A percentile compares a stretch with the other conserved stretches of the same genome.
These are phyloP conservation scores for Galeopsomyia nigrocyanea DNA, from an alignment of 2,888 invertebrate genomes.

Conservation along the genomic window DNA sequence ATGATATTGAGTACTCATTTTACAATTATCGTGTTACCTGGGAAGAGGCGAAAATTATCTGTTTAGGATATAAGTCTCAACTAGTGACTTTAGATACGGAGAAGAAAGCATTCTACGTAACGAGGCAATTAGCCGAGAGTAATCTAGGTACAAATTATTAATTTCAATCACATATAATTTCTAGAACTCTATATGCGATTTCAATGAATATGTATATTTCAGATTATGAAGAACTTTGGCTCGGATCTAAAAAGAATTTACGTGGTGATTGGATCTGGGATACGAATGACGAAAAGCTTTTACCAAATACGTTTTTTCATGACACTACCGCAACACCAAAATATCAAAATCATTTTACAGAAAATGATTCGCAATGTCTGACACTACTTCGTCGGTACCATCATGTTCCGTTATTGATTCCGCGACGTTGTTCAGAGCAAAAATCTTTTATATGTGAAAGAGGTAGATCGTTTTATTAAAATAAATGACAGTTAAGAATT, in stretches of 20 bases:
- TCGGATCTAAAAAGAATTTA: constrained; percentile 48
- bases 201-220: neutral
- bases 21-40: constrained; percentile 52
- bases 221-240: constrained; percentile 51
- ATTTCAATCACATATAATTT: neutral
- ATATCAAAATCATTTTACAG: constrained; percentile 1
- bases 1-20: constrained; percentile 50
- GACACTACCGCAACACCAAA: neutral
- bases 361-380: constrained; percentile 44
- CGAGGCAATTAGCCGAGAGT: constrained; percentile 9
- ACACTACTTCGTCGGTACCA: constrained; percentile 48
- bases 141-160: constrained; percentile 18
- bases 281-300: constrained; percentile 29
- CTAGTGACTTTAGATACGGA: constrained; percentile 51
- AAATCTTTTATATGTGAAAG: constrained; percentile 44
- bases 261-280: constrained; percentile 48
- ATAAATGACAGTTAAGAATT: neutral
- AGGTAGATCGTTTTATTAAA: constrained; percentile 20
- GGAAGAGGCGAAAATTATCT: constrained; percentile 52
- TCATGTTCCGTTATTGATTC: constrained; percentile 38
- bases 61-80: constrained; percentile 49
- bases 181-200: too few relatives aligned
- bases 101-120: constrained; percentile 46
- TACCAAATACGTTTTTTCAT: constrained; percentile 17
- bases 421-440: constrained; percentile 35